Evolutionary conservation across 1,140 invertebrate genomes (phyloP), one percentile per base, ranked within the genome.

Genomic region (Nixonia krombeini): DNA sequence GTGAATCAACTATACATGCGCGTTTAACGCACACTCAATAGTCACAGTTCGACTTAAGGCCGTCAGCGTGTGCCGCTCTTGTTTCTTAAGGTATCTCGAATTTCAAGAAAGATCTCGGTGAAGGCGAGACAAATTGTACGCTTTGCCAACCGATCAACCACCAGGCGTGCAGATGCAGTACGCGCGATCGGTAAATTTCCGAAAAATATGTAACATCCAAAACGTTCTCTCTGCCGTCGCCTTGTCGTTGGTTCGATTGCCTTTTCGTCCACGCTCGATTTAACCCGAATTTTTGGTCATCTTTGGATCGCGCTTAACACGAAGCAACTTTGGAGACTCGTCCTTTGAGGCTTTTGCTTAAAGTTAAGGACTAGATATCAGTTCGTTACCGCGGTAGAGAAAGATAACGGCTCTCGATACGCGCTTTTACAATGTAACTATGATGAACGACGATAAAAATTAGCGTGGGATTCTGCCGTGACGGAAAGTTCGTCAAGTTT

Each of bases 41-140:
- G 56, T 70, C 68, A 57, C 56, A 58, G 47, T 42, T 65, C 37
- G 57, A 66, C 57, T 64, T 70, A 70, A 70, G 68, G 68, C 68
- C 52, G 31, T 64, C 68, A 66, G 68, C 62, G 18, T 37, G 62
- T 51, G 57, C 47, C 62, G 61, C 52, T 58, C 15, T 16, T 49
- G 10, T 49, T 37, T 49, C 10, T 45, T 29, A 10, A 46, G 41
- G 57, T 40, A 33, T 57, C 33, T 55, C 4, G 18, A 21, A 28
- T 53, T 53, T 52, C 46, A 65, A 70, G 23, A 52, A 65, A 65
- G 42, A 70, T 58, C 67, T 65, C 67, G 57, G 67, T 61, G 67
- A 70, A 58, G 42, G 21, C 53, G 53, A 69, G 53, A 69, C 63
- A 41, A 49, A 47, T 35, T 58, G 17, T 38, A 35, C 49, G 33